These are phyloP conservation scores for Sylvia atricapilla DNA, from an alignment of 2,113 vertebrate genomes.

Conservation along the genomic window DNA sequence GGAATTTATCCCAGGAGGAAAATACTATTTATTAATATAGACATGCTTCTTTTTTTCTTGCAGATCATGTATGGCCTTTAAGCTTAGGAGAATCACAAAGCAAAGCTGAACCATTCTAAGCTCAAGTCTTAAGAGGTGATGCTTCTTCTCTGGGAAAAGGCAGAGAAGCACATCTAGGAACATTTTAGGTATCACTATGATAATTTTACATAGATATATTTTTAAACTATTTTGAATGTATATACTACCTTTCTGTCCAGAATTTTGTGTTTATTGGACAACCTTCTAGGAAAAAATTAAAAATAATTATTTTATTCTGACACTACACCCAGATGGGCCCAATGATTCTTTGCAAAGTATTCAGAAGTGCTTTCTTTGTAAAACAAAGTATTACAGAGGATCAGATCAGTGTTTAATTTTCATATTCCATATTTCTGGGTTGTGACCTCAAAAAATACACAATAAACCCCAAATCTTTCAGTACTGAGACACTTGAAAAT, in stretches of 20 bases:
- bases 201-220: neutral
- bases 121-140: neutral
- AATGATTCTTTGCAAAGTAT: neutral
- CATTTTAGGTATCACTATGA: neutral
- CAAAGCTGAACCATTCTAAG: neutral
- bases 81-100: neutral
- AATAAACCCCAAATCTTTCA: neutral
- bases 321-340: neutral
- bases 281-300: neutral
- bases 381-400: neutral
- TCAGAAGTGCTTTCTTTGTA: neutral
- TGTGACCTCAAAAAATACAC: neutral
- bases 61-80: neutral
- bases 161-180: neutral
- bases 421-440: neutral
- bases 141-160: neutral
- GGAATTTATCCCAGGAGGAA: neutral
- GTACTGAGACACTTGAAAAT: neutral
- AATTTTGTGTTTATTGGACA: neutral
- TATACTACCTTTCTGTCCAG: neutral
- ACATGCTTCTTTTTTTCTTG: neutral
- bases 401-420: neutral
- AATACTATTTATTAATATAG: neutral
- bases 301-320: neutral
- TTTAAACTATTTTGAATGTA: neutral